Percentiles rank a stretch among this genome's conserved stretches.
Evolutionary conservation across 2,797 vertebrate genomes (phyloP).

Genomic region (Lateolabrax maculatus): DNA sequence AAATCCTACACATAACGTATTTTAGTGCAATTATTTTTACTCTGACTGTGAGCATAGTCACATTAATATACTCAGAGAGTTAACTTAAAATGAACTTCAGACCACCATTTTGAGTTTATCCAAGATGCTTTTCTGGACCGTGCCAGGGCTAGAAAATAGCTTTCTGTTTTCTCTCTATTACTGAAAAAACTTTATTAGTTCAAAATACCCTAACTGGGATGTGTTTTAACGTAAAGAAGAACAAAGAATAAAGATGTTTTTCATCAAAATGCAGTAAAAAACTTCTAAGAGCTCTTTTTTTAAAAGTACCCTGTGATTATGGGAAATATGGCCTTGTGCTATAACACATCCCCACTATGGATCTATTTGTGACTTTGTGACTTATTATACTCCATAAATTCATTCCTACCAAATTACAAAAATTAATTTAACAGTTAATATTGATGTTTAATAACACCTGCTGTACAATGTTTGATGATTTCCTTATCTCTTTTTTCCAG

Average conservation of each 20-base stretch:
- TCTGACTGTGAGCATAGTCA: too few species aligned
- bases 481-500: slow-evolving; percentile 72
- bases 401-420: too few species aligned
- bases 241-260: background rate
- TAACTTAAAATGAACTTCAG: background rate
- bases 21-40: too few species aligned
- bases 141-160: accelerated
- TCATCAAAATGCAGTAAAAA: background rate
- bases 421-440: background rate
- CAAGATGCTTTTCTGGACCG: background rate
- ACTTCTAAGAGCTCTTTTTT: slow-evolving; percentile 8
- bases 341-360: background rate
- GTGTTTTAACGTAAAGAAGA: background rate
- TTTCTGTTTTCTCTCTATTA: background rate
- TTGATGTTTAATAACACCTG: background rate
- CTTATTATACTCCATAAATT: background rate
- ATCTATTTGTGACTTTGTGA: background rate
- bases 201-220: background rate
- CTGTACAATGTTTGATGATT: background rate
- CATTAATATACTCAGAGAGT: too few species aligned
- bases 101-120: background rate
- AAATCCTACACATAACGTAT: too few species aligned
- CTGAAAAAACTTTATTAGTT: background rate
- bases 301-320: background rate
- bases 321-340: background rate